A percentile compares a stretch with the other conserved stretches of the same genome.
These are phyloP conservation scores for Drosophila mayaguana DNA, from an alignment of 2,888 invertebrate species.

Conservation along the genomic window DNA sequence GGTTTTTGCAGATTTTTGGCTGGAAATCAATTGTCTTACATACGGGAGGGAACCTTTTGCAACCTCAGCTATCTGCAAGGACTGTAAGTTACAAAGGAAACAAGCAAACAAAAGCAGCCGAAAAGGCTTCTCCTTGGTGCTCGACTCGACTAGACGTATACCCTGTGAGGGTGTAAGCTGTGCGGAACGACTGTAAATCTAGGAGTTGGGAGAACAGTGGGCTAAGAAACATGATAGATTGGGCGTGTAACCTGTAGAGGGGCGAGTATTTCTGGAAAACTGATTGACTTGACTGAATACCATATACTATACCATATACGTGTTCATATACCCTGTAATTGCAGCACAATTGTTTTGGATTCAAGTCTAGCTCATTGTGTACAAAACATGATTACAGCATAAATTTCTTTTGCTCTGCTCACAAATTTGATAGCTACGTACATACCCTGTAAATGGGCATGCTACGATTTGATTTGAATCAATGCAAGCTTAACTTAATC, in stretches of 20 bases:
- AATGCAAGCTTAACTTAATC: neutral
- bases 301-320: too few relatives aligned
- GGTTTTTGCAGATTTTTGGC: slow-evolving; percentile 86
- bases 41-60: slow-evolving; percentile 85
- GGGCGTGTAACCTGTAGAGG: slow-evolving; percentile 3
- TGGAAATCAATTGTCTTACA: slow-evolving; percentile 85
- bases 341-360: neutral
- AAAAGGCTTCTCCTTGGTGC: neutral
- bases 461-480: neutral
- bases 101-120: neutral
- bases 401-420: neutral
- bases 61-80: slow-evolving; percentile 85
- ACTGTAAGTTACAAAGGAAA: slow-evolving; percentile 74
- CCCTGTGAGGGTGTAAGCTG: neutral
- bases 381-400: neutral
- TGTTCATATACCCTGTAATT: slow-evolving; percentile 4
- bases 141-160: slow-evolving; percentile 14
- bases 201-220: neutral
- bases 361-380: too few relatives aligned
- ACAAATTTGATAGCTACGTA: neutral
- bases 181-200: neutral
- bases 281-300: too few relatives aligned
- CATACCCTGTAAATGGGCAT: neutral
- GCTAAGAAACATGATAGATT: neutral
- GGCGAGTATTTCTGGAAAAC: too few relatives aligned